Base-by-base conservation (phyloP, 1,140 invertebrate species). In the Plutomurus gul region DNA sequence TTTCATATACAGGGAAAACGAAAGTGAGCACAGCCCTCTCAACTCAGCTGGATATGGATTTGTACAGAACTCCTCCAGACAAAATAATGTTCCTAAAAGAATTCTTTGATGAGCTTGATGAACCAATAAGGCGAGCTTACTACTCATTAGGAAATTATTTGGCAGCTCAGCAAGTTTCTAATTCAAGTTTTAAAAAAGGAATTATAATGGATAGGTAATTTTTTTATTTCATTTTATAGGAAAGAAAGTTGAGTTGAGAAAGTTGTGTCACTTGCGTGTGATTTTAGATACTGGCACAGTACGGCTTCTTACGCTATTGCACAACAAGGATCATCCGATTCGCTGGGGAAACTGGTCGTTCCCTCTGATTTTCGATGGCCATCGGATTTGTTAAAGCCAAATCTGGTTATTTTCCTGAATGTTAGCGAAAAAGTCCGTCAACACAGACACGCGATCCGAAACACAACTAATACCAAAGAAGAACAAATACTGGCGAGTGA, bases 261-360 rank as follows among this genome's bases (percentile, higher is more conserved):
- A n/a, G n/a, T n/a, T n/a, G n/a, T n/a, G n/a, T n/a, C n/a, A n/a
- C n/a, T n/a, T n/a, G n/a, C n/a, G n/a, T n/a, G n/a, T n/a, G n/a
- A n/a, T 8, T 33, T 25, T 81, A 86, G 86, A 75, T 87, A 84
- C 78, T 87, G 86, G 86, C 86, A 87, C 82, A 87, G 86, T 20
- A 87, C 87, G 20, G 83, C 85, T 47, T 85, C 85, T n/a, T 87
- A 84, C 82, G 85, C 85, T 30, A 65, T 86, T 70, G 85, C 85
- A 5, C 86, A 87, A 81, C 77, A 84, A 71, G 4, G n/a, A 8
- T 7, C 72, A 2, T 39, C 76, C 1, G 33, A 70, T 51, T 33
- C 27, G 30, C 13, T 65, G 13, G 56, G 56, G 36, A 33, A 65
- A 33, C 56, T 2, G 0, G 36, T 65, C 30, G 56, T 18, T 65